Conservation (phyloP, 2,797 vertebrate species). For the Australoheros facetus region DNA sequence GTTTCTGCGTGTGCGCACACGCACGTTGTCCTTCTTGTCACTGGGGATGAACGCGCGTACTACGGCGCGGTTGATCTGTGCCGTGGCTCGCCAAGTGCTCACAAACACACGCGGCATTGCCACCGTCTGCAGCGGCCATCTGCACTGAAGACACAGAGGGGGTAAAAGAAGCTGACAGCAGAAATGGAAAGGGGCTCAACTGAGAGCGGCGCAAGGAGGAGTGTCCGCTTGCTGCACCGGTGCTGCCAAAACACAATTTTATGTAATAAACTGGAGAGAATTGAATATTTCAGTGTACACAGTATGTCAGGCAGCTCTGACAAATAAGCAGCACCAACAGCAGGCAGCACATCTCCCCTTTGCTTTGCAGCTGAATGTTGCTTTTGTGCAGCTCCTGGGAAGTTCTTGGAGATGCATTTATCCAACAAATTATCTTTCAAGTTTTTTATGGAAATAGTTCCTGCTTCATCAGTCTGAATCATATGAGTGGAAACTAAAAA, state of each 20-base stretch:
- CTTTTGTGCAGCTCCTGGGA: not conserved
- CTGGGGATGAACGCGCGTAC: not conserved
- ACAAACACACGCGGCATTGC: not conserved
- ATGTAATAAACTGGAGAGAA: slow-evolving; percentile 41
- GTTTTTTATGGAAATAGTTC: not conserved
- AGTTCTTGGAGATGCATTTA: not conserved
- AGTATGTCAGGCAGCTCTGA: slow-evolving; percentile 14
- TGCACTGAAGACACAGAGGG: slow-evolving; percentile 16
- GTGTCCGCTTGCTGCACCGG: slow-evolving; percentile 6
- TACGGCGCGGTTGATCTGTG: not conserved
- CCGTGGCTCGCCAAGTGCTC: not conserved
- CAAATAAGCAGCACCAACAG: not conserved
- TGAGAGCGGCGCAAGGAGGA: not conserved
- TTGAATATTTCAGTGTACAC: slow-evolving; percentile 23
- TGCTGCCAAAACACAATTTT: slow-evolving; percentile 29
- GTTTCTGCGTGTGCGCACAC: not conserved
- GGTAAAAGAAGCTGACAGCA: not conserved
- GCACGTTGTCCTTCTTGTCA: not conserved
- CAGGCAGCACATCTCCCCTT: not conserved
- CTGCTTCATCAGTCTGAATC: not conserved
- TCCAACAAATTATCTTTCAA: not conserved
- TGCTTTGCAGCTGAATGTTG: not conserved
- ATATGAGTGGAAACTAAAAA: not conserved
- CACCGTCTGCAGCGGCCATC: slow-evolving; percentile 50
- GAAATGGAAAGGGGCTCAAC: not conserved